These are phyloP conservation scores for Lepidothrix coronata DNA, from an alignment of 2,113 vertebrate genomes.

Conservation along the genomic window DNA sequence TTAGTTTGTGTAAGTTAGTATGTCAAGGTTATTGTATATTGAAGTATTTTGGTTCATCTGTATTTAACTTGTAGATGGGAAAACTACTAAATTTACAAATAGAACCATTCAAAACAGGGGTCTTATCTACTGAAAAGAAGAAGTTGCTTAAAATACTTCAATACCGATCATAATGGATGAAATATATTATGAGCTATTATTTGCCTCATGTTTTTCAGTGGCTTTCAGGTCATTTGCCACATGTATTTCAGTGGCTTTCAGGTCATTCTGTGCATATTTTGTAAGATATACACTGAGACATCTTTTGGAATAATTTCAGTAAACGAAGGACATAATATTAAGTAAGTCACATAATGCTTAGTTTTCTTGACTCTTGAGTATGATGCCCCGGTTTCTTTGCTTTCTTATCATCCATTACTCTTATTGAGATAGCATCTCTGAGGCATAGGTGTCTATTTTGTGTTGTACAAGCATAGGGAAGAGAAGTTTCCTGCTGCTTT, in stretches of 20 bases:
- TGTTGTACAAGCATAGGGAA: background rate
- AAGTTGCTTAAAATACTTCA: background rate
- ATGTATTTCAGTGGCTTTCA: background rate
- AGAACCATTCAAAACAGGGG: background rate
- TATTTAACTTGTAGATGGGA: background rate
- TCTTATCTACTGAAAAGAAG: background rate
- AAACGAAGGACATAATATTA: background rate
- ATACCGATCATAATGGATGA: background rate
- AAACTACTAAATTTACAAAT: background rate
- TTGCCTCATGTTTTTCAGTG: background rate
- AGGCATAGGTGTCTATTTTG: background rate
- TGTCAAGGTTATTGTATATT: background rate
- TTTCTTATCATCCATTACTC: background rate
- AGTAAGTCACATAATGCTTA: background rate
- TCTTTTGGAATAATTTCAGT: background rate
- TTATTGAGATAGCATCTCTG: background rate
- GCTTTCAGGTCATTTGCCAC: background rate
- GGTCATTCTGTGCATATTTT: background rate
- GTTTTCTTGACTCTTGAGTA: background rate
- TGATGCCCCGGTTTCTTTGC: background rate
- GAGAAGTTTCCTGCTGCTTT: background rate
- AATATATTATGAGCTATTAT: background rate
- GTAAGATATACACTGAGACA: background rate
- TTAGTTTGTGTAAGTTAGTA: background rate
- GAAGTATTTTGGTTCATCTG: background rate